These are phyloP conservation scores for Eupithecia pulchellata DNA, from an alignment of 2,888 invertebrate species.

Conservation along the genomic window DNA sequence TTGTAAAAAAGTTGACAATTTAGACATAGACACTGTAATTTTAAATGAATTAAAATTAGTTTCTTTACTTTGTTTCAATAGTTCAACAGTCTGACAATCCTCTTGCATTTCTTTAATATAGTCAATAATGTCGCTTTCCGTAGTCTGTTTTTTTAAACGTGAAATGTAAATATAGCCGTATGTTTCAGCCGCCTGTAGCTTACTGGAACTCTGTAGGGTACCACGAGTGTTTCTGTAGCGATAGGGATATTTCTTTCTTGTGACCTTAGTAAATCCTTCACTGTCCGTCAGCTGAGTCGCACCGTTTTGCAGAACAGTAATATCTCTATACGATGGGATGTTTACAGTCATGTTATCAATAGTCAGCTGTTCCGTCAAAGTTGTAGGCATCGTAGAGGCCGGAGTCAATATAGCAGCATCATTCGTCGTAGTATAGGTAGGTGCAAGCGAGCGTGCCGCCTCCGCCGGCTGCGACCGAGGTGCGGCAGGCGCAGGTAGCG, in stretches of 20 bases:
- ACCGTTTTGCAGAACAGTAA: not conserved
- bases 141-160: not conserved
- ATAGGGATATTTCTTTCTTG: not conserved
- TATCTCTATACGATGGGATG: not conserved
- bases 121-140: constrained; percentile 1
- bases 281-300: not conserved
- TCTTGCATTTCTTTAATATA: constrained; percentile 8
- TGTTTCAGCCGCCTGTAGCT: constrained; percentile 5
- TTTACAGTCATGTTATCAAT: not conserved
- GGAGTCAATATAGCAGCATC: no score
- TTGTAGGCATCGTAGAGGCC: not conserved
- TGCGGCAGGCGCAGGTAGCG: no score
- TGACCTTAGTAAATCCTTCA: not conserved
- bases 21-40: not conserved
- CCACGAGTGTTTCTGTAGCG: constrained; percentile 1
- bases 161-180: constrained; percentile 1
- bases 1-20: not conserved
- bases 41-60: constrained; percentile 17
- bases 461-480: not conserved
- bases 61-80: not conserved
- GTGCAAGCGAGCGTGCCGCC: no score
- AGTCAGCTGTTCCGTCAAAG: not conserved
- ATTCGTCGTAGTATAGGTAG: no score
- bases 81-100: not conserved
- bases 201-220: constrained; percentile 5